These are phyloP conservation scores for Corbicula japonica DNA, from an alignment of 2,888 invertebrate species.

Conservation along the genomic window DNA sequence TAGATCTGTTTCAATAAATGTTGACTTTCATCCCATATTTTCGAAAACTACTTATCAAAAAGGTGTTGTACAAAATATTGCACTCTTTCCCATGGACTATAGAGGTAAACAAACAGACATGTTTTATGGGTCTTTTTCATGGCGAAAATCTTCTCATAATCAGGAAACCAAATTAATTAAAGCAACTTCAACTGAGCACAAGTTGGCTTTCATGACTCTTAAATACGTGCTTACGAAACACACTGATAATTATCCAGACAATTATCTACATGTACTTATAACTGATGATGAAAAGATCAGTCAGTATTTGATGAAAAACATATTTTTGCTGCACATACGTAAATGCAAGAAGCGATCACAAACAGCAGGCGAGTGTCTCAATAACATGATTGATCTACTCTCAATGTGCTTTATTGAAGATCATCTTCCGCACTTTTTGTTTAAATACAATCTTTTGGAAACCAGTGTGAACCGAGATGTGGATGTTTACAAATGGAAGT, in stretches of 20 bases:
- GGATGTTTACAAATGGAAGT: background rate
- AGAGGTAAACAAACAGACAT: background rate
- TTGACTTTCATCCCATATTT: slow-evolving; percentile 1
- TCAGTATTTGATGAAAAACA: background rate
- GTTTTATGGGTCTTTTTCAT: background rate
- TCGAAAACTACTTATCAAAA: background rate
- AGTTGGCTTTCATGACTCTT: background rate
- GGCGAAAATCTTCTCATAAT: background rate
- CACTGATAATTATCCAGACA: background rate
- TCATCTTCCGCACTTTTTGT: background rate
- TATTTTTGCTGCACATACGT: background rate
- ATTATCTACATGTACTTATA: no score
- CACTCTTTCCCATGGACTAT: background rate
- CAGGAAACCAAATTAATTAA: background rate
- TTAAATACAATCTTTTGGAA: background rate
- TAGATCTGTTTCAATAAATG: background rate
- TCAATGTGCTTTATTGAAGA: background rate
- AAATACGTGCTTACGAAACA: background rate
- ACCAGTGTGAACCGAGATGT: background rate
- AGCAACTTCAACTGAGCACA: background rate
- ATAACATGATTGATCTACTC: background rate
- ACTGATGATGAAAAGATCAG: no score
- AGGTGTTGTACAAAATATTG: background rate
- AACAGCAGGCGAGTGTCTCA: background rate
- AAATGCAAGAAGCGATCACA: background rate